These are phyloP conservation scores for Tricholaema leucomelas DNA, from an alignment of 2,113 vertebrate species.

Conservation along the genomic window DNA sequence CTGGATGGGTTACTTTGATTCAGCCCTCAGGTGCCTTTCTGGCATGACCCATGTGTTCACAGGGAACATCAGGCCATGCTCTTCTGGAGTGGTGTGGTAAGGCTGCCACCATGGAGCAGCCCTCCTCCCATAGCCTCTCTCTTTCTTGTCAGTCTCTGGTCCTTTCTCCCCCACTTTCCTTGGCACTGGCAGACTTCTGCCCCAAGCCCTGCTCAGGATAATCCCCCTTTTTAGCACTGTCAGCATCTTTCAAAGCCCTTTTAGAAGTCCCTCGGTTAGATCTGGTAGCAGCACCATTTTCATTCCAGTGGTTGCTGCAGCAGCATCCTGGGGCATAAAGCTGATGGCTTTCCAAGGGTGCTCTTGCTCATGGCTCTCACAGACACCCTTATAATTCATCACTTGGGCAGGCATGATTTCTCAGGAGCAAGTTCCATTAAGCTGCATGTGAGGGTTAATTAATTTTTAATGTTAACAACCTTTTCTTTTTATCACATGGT, in stretches of 20 bases:
- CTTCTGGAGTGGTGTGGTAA: too few relatives aligned
- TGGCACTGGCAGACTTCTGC: neutral
- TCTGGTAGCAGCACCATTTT: accelerated
- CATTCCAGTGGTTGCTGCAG: neutral
- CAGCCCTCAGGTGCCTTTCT: too few relatives aligned
- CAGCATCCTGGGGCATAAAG: neutral
- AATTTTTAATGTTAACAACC: constrained; percentile 44
- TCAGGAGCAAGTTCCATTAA: neutral
- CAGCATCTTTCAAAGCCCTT: neutral
- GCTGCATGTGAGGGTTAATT: constrained; percentile 22
- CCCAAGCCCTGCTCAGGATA: accelerated
- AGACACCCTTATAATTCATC: neutral
- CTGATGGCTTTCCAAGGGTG: neutral
- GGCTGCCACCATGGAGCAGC: neutral
- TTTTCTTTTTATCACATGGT: constrained; percentile 10
- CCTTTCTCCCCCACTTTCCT: too few relatives aligned
- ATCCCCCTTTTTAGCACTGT: neutral
- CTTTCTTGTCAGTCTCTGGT: accelerated
- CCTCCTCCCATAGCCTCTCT: neutral
- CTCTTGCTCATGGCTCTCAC: neutral
- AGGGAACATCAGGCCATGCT: too few relatives aligned
- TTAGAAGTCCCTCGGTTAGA: neutral
- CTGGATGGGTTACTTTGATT: too few relatives aligned
- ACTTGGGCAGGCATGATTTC: neutral
- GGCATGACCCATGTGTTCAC: too few relatives aligned